Base-by-base conservation (phyloP, 2,888 invertebrate genomes). In the Chrysina gloriosa region DNA sequence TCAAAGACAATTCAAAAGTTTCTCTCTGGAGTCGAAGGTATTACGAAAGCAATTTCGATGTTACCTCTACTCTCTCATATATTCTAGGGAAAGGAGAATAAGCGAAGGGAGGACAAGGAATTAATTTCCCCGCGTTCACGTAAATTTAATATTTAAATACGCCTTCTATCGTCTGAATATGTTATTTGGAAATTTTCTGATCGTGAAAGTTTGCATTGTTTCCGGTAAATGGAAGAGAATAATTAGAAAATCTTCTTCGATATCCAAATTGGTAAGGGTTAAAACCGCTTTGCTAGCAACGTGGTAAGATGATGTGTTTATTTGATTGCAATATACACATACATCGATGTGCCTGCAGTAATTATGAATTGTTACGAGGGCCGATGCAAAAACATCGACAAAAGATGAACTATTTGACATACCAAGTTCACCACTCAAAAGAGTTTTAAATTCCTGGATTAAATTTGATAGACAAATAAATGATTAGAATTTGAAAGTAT, bases 1-100 rank as follows among this genome's bases (percentile, higher is more conserved):
- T 66, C 66, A 66, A 66, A 66, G 66, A 66, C 66, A 66, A 48
- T 58, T 47, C 64, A 64, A 64, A 64, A 66, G 34, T 66, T 66
- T 66, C 47, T 63, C 63, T 50, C 58, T 42, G 42, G 56, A 47
- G 47, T 66, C 47, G 56, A 58, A 65, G 56, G 56, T 66, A 66
- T 66, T 66, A 66, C 56, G 56, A 64, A 64, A 52, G 64, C 39
- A 64, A 64, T 48, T 64, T 64, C 64, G 48, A 64, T 64, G 48
- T 64, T 64, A 52, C 48, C 64, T 64, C 21, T 64, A 64, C 36
- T 39, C 50, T 48, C 39, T 64, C 64, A 48, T 64, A 50, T 64
- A 61, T 61, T 61, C 42, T 16, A 7, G 21, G 42, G 27, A 25
- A 56, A 56, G 56, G 19, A 23, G 36, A 21, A 56, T 56, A 56